A percentile compares a stretch with the other conserved stretches of the same genome.
Evolutionary conservation across 2,797 vertebrate genomes (phyloP).

Genomic region (Eulemur coronatus): DNA sequence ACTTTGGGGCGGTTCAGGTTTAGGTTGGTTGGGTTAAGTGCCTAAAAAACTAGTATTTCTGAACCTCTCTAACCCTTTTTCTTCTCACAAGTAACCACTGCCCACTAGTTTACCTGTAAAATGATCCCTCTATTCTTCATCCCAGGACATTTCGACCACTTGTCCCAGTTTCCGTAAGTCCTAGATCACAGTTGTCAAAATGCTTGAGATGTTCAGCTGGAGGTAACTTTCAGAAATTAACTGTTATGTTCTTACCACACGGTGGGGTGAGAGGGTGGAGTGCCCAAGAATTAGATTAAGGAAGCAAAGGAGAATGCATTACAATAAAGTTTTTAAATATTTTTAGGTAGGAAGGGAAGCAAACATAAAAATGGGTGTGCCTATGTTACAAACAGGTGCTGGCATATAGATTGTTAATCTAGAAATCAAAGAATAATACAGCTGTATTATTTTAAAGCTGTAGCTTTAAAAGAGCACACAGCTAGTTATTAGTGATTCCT

Average conservation of each 20-base stretch:
- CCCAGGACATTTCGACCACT: not conserved
- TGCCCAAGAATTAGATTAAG: not conserved
- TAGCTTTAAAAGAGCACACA: not conserved
- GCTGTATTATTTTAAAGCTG: not conserved
- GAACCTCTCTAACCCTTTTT: not conserved
- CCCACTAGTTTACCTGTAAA: not conserved
- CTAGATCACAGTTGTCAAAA: not conserved
- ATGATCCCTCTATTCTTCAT: not conserved
- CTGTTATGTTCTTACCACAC: not conserved
- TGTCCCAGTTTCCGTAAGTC: not conserved
- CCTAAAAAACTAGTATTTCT: slow-evolving; percentile 10
- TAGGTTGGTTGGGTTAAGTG: not conserved
- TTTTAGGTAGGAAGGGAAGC: slow-evolving; percentile 4
- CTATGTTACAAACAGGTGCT: not conserved
- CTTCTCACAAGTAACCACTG: not conserved
- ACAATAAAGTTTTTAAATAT: not conserved
- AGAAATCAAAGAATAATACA: not conserved
- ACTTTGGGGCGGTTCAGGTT: not conserved
- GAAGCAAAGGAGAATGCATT: not conserved
- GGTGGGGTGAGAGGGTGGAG: not conserved
- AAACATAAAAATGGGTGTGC: not conserved
- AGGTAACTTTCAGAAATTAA: not conserved
- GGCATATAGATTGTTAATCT: not conserved
- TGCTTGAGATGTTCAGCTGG: not conserved
- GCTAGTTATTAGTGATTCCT: not conserved